Percentiles rank a stretch among this genome's conserved stretches.
These are phyloP conservation scores for Liolophura sinensis DNA, from an alignment of 1,140 invertebrate species.

Conservation along the genomic window DNA sequence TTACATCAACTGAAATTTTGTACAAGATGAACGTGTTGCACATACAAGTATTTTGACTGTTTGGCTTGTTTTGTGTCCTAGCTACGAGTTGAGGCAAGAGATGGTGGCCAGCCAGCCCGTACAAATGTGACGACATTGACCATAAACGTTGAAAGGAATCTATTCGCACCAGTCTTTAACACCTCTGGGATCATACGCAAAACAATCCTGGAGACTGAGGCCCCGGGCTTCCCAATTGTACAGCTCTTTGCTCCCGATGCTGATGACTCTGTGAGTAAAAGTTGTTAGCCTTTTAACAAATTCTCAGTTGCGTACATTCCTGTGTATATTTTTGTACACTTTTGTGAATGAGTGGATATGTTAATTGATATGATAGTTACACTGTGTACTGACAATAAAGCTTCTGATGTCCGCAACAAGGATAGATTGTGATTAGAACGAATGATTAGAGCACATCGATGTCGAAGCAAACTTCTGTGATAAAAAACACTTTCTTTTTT, in stretches of 20 bases:
- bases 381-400: no score
- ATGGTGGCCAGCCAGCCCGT: constrained; percentile 80
- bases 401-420: no score
- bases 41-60: neutral
- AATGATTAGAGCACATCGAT: no score
- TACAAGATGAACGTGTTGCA: neutral
- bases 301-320: no score
- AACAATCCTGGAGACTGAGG: constrained; percentile 23
- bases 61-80: constrained; percentile 16
- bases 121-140: constrained; percentile 80
- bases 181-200: constrained; percentile 61
- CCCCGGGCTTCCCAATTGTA: constrained; percentile 23
- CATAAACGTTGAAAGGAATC: constrained; percentile 35
- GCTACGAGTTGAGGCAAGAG: constrained; percentile 64
- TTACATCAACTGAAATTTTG: neutral
- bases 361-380: no score
- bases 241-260: constrained; percentile 27
- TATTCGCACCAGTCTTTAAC: constrained; percentile 27
- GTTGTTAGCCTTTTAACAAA: no score
- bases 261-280: constrained; percentile 26
- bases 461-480: no score
- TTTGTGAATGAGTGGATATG: no score
- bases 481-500: no score
- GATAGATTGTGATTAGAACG: no score
- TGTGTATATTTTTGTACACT: no score